A percentile compares a stretch with the other conserved stretches of the same genome.
phyloP scores from a whole-genome alignment of 2,113 vertebrate species.

The Morone saxatilis region DNA sequence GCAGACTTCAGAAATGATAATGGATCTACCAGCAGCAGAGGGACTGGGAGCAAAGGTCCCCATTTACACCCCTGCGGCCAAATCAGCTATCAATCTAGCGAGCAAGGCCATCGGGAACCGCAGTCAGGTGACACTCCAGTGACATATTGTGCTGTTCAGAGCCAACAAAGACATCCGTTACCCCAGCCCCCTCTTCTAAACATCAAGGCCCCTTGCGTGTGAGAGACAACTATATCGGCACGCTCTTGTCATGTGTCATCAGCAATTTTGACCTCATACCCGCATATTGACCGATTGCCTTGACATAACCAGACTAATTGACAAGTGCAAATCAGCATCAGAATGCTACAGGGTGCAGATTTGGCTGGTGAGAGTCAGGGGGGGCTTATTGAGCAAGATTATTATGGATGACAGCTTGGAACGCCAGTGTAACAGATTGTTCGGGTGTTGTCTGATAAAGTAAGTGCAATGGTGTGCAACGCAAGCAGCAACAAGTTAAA shows the following conservation, averaged over 20 bases:
- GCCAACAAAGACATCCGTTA: conserved; percentile 64
- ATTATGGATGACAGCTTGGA: conserved; percentile 44
- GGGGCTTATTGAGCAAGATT: conserved; percentile 31
- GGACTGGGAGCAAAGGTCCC: conserved; percentile 69
- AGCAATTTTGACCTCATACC: conserved; percentile 47
- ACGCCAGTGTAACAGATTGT: conserved; percentile 45
- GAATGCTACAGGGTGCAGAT: conserved; percentile 28
- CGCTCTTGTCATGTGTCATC: conserved; percentile 60
- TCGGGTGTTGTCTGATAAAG: conserved; percentile 44
- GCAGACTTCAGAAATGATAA: conserved; percentile 71
- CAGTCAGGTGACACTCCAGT: conserved; percentile 67
- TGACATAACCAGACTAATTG: conserved; percentile 62
- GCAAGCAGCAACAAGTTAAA: conserved; percentile 51
- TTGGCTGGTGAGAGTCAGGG: conserved; percentile 24
- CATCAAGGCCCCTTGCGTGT: conserved; percentile 66
- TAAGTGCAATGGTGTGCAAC: conserved; percentile 38
- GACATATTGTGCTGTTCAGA: conserved; percentile 70
- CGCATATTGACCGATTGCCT: conserved; percentile 52
- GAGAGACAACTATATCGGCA: conserved; percentile 67
- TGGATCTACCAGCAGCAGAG: conserved; percentile 59
- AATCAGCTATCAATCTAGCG: conserved; percentile 77
- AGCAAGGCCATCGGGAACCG: conserved; percentile 71
- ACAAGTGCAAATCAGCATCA: conserved; percentile 46
- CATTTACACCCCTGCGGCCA: conserved; percentile 73
- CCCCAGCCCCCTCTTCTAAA: conserved; percentile 45